A percentile compares a stretch with the other conserved stretches of the same genome.
These are phyloP conservation scores for Melanchra persicariae DNA, from an alignment of 2,888 invertebrate genomes.

Conservation along the genomic window DNA sequence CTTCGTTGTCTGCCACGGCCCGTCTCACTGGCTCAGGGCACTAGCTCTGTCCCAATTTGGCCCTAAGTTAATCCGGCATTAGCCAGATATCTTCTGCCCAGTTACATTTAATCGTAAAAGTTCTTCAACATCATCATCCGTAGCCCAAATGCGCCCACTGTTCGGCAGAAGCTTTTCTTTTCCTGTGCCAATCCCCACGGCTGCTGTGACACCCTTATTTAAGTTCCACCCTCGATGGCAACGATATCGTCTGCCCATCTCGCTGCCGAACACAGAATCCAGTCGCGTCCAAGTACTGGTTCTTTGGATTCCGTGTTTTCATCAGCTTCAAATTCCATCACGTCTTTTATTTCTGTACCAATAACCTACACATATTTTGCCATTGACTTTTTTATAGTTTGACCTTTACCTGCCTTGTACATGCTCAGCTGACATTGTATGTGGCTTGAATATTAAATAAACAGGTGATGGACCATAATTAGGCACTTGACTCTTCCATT, in stretches of 20 bases:
- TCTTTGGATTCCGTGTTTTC: background rate
- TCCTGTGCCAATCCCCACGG: too few species aligned
- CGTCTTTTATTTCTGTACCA: slow-evolving; percentile 9
- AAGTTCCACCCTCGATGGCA: too few species aligned
- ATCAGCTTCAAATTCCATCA: background rate
- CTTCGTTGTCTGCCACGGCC: background rate
- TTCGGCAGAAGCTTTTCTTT: too few species aligned
- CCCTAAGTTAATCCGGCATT: too few species aligned
- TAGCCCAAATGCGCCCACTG: too few species aligned
- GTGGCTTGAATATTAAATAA: slow-evolving; percentile 54
- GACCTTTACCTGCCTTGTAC: slow-evolving; percentile 49
- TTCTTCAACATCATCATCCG: too few species aligned
- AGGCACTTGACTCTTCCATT: slow-evolving; percentile 39
- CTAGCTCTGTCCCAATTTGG: background rate
- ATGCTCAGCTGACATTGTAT: slow-evolving; percentile 54
- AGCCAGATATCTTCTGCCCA: too few species aligned
- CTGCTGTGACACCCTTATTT: too few species aligned
- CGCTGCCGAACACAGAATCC: too few species aligned
- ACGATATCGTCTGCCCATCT: too few species aligned
- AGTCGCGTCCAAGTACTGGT: too few species aligned
- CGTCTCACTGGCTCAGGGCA: background rate
- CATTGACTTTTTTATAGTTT: slow-evolving; percentile 13
- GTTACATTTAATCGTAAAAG: too few species aligned
- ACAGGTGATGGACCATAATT: slow-evolving; percentile 45
- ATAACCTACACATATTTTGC: background rate